A percentile compares a stretch with the other conserved stretches of the same genome.
phyloP scores from a whole-genome alignment of 2,888 invertebrate species.

The Embidobia sp. region DNA sequence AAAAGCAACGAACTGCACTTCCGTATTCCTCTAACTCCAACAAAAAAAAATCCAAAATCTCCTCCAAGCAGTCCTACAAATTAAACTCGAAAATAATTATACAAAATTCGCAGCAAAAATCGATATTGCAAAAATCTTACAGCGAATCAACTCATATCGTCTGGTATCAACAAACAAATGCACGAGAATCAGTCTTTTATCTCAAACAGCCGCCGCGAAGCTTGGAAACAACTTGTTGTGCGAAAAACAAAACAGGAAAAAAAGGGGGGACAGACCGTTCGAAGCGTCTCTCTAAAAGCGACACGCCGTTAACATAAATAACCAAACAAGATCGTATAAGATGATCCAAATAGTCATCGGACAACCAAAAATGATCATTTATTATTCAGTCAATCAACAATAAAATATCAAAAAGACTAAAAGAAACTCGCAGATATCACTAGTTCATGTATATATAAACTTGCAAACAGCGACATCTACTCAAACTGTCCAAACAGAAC shows the following conservation, averaged over 20 bases:
- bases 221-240: conserved; percentile 12
- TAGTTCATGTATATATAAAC: not conserved
- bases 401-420: no score
- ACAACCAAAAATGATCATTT: no score
- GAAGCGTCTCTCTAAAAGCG: conserved; percentile 16
- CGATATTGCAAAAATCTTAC: conserved; percentile 16
- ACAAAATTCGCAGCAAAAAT: conserved; percentile 2
- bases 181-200: conserved; percentile 46
- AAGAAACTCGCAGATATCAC: not conserved
- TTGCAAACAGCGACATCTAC: not conserved
- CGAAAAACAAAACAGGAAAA: not conserved
- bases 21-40: no score
- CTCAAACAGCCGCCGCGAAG: conserved; percentile 18
- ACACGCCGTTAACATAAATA: no score
- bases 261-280: not conserved
- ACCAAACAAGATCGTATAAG: no score
- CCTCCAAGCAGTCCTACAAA: no score
- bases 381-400: not conserved
- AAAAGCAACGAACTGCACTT: no score
- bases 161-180: not conserved
- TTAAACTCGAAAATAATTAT: no score
- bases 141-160: not conserved
- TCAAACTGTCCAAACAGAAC: no score
- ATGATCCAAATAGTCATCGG: no score
- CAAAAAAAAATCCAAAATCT: no score